Percentiles rank a stretch among this genome's conserved stretches.
These are phyloP conservation scores for Sebastes nivosus DNA, from an alignment of 2,797 vertebrate species.

Conservation along the genomic window DNA sequence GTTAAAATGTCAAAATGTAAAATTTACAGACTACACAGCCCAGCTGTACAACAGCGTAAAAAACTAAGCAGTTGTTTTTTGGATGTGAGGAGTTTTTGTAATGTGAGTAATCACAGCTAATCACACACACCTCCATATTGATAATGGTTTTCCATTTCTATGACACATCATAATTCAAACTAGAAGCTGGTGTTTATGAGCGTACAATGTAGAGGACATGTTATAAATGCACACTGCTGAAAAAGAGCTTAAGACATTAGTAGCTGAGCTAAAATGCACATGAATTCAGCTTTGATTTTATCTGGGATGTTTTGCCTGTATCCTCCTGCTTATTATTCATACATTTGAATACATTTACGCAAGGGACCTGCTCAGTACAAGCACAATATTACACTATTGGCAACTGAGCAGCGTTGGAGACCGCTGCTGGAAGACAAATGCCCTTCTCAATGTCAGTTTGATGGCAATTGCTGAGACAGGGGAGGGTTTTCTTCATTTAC, in stretches of 20 bases:
- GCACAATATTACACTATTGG: conserved; percentile 28
- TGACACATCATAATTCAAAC: neutral
- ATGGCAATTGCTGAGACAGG: conserved; percentile 25
- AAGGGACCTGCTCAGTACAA: conserved; percentile 38
- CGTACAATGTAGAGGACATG: neutral
- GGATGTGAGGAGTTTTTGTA: neutral
- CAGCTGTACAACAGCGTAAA: neutral
- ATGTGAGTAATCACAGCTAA: neutral
- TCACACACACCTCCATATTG: neutral
- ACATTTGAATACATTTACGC: conserved; percentile 53
- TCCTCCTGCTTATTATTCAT: conserved; percentile 47
- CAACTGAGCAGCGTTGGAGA: neutral
- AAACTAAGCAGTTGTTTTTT: neutral
- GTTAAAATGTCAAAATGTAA: conserved; percentile 39
- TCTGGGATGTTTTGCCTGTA: conserved; percentile 17
- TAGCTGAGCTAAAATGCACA: conserved; percentile 1
- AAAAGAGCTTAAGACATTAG: conserved; percentile 8
- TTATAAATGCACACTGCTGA: neutral
- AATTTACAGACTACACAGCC: conserved; percentile 19
- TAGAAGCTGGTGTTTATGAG: neutral
- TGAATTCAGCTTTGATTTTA: conserved; percentile 31
- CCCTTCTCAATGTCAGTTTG: conserved; percentile 49
- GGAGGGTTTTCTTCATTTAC: conserved; percentile 38
- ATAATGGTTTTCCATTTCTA: neutral
- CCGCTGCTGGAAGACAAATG: conserved; percentile 44